Base-by-base conservation (phyloP, 2,888 invertebrate genomes). In the Incurvaria masculella region DNA sequence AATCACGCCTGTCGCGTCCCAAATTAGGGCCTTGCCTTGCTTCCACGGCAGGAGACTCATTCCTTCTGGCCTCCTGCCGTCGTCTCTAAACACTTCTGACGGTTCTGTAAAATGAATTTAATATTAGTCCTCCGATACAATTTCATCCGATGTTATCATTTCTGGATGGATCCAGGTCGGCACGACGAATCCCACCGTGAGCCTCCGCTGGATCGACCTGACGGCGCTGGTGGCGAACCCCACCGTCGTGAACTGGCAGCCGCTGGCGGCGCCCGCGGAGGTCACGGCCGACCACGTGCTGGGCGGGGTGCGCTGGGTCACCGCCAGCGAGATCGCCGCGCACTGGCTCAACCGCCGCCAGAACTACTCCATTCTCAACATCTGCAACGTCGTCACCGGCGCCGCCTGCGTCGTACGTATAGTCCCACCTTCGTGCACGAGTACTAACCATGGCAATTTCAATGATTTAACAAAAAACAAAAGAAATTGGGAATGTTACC, bases 311-410 rank as follows among this genome's bases (percentile, higher is more conserved):
- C 75, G 73, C 1, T 96, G 95, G 95, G 78, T 86, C 17, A 83
- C 83, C 4, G 75, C 81, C 38, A 69, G 74, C 0, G 82, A 85
- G 45, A 64, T 95, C 2, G 80, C 85, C 0, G 86, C 87, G 0
- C 83, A 89, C 27, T 94, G 94, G 88, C 76, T 92, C 51, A 95
- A 95, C 64, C 81, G 97, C 23, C 80, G 90, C 17, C 97, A 97
- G 72, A 95, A 89, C 62, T 66, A 82, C 47, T 79, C 84, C 2
- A 70, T 83, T 21, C 61, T 87, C n/a, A 79, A 81, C 27, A 69
- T 85, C 11, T 89, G 87, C 62, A 67, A 79, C 52, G 53, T 72
- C 8, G 57, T 61, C 11, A 69, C 64, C 49, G 54, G 49, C 5
- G 16, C 1, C 19, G 16, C 1, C 19, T 74, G 69, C 52, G 66